Evolutionary conservation across 2,113 vertebrate genomes (phyloP).

Genomic region (Oncorhynchus clarkii): DNA sequence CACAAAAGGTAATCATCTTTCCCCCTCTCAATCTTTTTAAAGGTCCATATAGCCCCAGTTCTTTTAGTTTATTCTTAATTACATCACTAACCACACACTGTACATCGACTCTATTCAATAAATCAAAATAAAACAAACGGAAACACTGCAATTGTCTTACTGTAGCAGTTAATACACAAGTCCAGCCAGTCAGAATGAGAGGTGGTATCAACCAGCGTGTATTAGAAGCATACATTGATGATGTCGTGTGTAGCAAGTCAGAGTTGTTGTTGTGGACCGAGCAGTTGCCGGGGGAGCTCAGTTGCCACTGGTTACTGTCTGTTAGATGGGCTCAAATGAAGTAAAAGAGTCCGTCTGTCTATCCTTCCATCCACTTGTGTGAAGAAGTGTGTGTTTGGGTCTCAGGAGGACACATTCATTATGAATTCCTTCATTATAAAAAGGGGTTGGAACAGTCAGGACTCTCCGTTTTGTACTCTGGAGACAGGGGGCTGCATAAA

Average conservation of each 20-base stretch:
- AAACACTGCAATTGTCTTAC: constrained; percentile 74
- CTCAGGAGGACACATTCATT: constrained; percentile 61
- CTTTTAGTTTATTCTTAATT: constrained; percentile 72
- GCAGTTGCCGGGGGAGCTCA: constrained; percentile 9
- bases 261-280: constrained; percentile 15
- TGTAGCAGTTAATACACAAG: constrained; percentile 77
- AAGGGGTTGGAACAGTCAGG: constrained; percentile 74
- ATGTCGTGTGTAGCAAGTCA: constrained; percentile 27
- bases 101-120: constrained; percentile 80
- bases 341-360: constrained; percentile 26
- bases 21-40: constrained; percentile 22
- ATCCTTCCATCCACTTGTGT: neutral
- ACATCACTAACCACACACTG: constrained; percentile 89
- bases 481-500: constrained; percentile 96
- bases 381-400: constrained; percentile 14
- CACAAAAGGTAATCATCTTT: constrained; percentile 75
- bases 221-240: constrained; percentile 59
- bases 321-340: constrained; percentile 50
- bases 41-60: constrained; percentile 52
- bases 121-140: constrained; percentile 29
- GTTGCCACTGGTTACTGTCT: constrained; percentile 46
- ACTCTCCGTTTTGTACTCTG: constrained; percentile 96
- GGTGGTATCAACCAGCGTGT: constrained; percentile 45
- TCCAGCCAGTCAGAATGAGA: constrained; percentile 65
- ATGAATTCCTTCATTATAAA: constrained; percentile 64